phyloP scores from a whole-genome alignment of 2,113 vertebrate genomes.

The Alectura lathami region DNA sequence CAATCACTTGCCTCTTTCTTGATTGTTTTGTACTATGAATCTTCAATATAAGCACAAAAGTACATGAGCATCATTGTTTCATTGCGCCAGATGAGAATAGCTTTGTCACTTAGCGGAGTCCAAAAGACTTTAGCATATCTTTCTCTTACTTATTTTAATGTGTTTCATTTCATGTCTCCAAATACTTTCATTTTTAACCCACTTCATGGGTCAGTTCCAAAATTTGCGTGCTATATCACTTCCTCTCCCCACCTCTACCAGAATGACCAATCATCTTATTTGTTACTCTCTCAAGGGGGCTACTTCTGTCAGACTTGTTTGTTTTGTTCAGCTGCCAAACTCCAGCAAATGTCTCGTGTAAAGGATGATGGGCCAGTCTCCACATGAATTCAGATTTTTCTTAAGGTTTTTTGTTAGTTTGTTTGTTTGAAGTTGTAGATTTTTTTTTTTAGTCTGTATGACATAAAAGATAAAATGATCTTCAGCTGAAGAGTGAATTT shows the following conservation, averaged over 20 bases:
- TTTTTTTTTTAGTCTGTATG: background rate
- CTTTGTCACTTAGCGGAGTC: background rate
- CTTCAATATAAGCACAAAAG: background rate
- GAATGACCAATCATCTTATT: slow-evolving; percentile 34
- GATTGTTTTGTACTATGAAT: background rate
- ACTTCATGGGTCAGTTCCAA: background rate
- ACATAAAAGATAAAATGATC: background rate
- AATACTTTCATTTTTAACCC: slow-evolving; percentile 27
- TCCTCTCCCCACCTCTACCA: slow-evolving; percentile 12
- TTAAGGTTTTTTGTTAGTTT: background rate
- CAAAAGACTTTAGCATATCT: background rate
- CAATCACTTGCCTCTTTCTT: background rate
- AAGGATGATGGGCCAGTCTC: background rate
- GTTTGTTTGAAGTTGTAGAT: background rate
- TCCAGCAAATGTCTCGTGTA: slow-evolving; percentile 47
- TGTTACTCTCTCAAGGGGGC: background rate
- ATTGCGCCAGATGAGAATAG: background rate
- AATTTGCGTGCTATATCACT: background rate
- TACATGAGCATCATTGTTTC: background rate
- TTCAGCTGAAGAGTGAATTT: background rate
- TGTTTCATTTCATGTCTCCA: background rate
- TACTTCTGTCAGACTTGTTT: slow-evolving; percentile 46
- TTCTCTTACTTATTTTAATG: slow-evolving; percentile 19
- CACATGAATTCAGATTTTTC: background rate
- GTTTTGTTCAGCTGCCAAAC: slow-evolving; percentile 33